phyloP scores from a whole-genome alignment of 2,888 invertebrate genomes.

The Chloroclystis v-ata region DNA sequence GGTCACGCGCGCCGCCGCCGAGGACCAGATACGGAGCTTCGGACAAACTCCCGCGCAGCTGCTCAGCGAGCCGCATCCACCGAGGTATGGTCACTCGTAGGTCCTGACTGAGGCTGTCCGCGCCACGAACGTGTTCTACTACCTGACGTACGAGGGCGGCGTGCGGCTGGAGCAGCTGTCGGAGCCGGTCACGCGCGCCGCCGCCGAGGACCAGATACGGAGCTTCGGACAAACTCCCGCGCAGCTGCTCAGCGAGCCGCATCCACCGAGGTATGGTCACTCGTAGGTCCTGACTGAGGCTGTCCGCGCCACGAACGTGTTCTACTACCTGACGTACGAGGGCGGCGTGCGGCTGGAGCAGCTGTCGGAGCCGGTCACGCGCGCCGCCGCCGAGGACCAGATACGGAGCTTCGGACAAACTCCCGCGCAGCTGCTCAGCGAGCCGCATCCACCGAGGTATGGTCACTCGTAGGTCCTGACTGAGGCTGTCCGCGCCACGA shows the following conservation, averaged over 20 bases:
- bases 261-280: constrained; percentile 64
- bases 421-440: constrained; percentile 97
- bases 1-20: constrained; percentile 94
- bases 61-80: constrained; percentile 98
- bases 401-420: constrained; percentile 99
- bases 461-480: too few relatives aligned
- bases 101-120: constrained; percentile 98
- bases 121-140: constrained; percentile 99
- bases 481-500: constrained; percentile 98
- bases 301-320: constrained; percentile 97
- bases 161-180: constrained; percentile 93
- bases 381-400: constrained; percentile 97
- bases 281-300: constrained; percentile 99
- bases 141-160: constrained; percentile 98
- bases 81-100: too few relatives aligned
- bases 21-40: constrained; percentile 98
- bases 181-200: constrained; percentile 94
- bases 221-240: constrained; percentile 99
- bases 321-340: constrained; percentile 99
- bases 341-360: constrained; percentile 96
- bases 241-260: constrained; percentile 97
- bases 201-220: constrained; percentile 84
- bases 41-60: constrained; percentile 99
- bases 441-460: constrained; percentile 96
- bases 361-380: constrained; percentile 92